Evolutionary conservation across 2,797 vertebrate species (phyloP).

Genomic region (Florisuga fusca): DNA sequence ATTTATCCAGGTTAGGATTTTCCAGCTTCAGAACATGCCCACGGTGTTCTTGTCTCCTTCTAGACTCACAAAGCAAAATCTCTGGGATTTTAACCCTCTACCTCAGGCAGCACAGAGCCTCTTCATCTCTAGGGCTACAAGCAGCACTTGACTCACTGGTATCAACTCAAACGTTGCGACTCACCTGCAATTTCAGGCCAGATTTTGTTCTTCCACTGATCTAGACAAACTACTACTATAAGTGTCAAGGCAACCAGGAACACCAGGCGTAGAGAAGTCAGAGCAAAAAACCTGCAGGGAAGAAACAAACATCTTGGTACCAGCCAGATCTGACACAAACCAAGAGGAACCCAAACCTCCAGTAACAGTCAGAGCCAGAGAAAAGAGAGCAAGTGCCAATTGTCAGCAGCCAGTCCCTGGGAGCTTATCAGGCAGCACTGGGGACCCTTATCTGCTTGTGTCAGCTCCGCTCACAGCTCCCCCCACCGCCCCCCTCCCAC

Average conservation of each 20-base stretch:
- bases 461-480: background rate
- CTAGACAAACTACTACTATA: conserved; percentile 85
- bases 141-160: accelerated
- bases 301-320: background rate
- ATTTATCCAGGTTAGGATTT: background rate
- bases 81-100: background rate
- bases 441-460: too few species aligned
- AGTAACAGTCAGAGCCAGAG: background rate
- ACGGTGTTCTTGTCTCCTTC: background rate
- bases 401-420: background rate
- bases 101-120: background rate
- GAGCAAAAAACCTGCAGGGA: conserved; percentile 88
- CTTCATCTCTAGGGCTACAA: background rate
- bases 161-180: background rate
- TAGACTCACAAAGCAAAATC: background rate
- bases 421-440: background rate
- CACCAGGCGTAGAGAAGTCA: conserved; percentile 91
- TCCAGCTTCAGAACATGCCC: background rate
- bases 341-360: accelerated
- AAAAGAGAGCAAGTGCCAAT: background rate
- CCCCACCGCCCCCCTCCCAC: background rate
- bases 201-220: conserved; percentile 94
- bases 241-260: conserved; percentile 88
- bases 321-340: background rate
- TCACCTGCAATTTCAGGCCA: conserved; percentile 93